Evolutionary conservation across 2,797 vertebrate species (phyloP), one percentile per base, ranked within the genome.

Genomic region (Pachyuromys duprasi): DNA sequence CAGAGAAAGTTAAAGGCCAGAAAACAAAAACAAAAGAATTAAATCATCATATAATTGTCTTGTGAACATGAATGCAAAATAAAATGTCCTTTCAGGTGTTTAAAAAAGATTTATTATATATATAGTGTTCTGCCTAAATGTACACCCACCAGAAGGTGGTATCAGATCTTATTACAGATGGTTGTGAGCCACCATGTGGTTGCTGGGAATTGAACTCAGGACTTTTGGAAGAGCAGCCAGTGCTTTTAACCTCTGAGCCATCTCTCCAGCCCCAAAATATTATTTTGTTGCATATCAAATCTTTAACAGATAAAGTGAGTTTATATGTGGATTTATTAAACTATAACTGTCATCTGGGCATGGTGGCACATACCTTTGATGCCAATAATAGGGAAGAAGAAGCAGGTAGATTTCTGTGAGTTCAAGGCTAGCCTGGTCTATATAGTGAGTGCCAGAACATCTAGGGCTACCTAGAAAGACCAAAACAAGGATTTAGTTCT

Each of bases 301-400:
- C 18, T 93, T 42, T 39, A 88, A 79, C 45, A 95, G 69, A 84
- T 53, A 94, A 92, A 95, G 74, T 72, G 28, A 96, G 84, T 88
- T 84, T 88, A 76, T 78, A 28, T 95, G 15, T 78, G 45, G 45
- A 18, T 31, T 53, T 53, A 31, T 33, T 53, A 53, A 78, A 49
- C 45, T 53, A 53, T 5, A 78, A 28, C 28, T 78, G 8, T 78
- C 49, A 33, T 17, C 31, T 53, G 49, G 45, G 31, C 45, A 33
- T 33, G 75, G 15, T 53, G 75, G 75, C 45, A 53, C 45, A 78
- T 5, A 17, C 31, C 76, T 79, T 79, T 33, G 33, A 55, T 79
- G 49, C 31, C 18, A 55, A 17, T 20, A 12, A 17, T n/a, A 33
- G 31, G 75, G 17, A 55, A 8, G 31, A 17, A 79, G 49, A 53